Evolutionary conservation across 1,140 invertebrate genomes (phyloP), one percentile per base, ranked within the genome.

Genomic region (Macrocentrus cingulum): DNA sequence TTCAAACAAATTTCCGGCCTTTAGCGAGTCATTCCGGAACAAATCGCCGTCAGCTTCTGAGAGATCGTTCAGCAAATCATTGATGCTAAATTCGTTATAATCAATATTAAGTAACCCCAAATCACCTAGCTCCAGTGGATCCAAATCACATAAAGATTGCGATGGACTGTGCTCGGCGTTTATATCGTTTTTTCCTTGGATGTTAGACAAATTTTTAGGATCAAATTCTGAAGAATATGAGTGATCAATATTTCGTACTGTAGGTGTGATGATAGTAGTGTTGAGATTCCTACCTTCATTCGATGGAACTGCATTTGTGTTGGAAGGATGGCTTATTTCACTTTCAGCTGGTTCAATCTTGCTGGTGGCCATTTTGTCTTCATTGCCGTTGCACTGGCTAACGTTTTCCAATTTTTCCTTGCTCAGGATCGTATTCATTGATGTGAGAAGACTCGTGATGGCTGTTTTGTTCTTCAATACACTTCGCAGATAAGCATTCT

Each of bases 401-500:
- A 13, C 23, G 20, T 8, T 11, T 36, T 36, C 1, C 34, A 16
- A 1, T 42, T 23, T 50, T 1, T 20, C 49, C 9, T 42, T 23
- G 25, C 37, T 9, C 1, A 63, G 37, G 1, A 52, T 66, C 1
- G 70, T 62, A 16, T 77, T 79, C 22, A 84, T 80, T 7, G 74
- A 70, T 55, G 72, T 72, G 0, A 84, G 59, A 8, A 84, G 62
- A 9, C 66, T 71, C 0, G 76, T 71, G 1, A 84, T 80, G 13
- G 71, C 69, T 0, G 72, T 73, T 42, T 76, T 80, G 56, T 85
- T 84, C 0, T 77, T 74, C n/a, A 85, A 59, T 1, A 84, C 71
- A 25, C 75, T 80, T 60, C 78, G 77, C 9, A 84, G 63, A 61
- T 85, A 84, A 44, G 72, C 70, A 1, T 83, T 77, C 60, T 85